Base-by-base conservation (phyloP, 2,797 vertebrate genomes). In the Scleropages formosus region DNA sequence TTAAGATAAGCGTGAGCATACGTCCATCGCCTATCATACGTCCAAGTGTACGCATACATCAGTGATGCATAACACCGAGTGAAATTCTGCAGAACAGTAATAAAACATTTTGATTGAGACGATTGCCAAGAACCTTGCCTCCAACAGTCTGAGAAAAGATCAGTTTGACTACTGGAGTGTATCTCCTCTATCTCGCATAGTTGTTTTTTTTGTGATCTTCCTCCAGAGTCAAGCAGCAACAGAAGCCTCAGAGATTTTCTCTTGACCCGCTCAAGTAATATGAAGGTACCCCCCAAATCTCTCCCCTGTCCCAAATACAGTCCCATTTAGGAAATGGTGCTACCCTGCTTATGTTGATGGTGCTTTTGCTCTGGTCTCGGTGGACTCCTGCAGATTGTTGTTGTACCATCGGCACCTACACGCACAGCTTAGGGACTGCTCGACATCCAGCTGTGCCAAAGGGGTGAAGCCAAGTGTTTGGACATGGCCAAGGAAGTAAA, bases 391-490 rank as follows among this genome's bases (percentile, higher is more conserved):
- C 18, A 56, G 53, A 56, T 56, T 56, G 44, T 31, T 39, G 44
- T 67, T 18, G 66, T 39, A 39, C 31, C 16, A 39, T 39, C 27
- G 4, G 39, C 66, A 15, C 49, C 67, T 22, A 22, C 26, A 18
- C 11, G 16, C 27, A 20, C 49, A 31, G 44, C 68, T 31, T 24
- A 27, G 68, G 44, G 44, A 49, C 68, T 56, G 6, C 6, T 39
- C 47, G 22, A 12, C 49, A 51, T 22, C 15, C n/a, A 69, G 67
- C 22, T 53, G 15, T 18, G 27, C 47, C 47, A 22, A 8, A 4
- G 24, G 68, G 68, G n/a, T 3, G 24, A 70, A 27, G 49, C 24
- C 15, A 70, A 70, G 70, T 53, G 49, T 70, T 49, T 39, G 53
- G 49, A 16, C 49, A 15, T 22, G 8, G 1, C 7, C 18, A 24